Percentiles rank a stretch among this genome's conserved stretches.
Evolutionary conservation across 1,140 invertebrate species (phyloP).

Genomic region (Nautilus pompilius): DNA sequence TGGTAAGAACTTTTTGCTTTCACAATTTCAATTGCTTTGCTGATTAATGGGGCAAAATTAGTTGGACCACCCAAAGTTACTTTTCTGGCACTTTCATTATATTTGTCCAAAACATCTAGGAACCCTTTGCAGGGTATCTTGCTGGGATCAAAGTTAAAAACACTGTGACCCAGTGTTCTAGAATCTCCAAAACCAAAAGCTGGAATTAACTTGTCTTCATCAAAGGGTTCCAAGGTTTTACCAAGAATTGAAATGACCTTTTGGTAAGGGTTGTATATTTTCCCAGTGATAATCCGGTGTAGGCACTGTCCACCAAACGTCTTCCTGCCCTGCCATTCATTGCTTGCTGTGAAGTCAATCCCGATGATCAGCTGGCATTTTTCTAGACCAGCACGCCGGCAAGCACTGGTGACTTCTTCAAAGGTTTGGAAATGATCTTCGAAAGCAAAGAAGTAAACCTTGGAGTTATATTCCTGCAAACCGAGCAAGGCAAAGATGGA

Average conservation of each 20-base stretch:
- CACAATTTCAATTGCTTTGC: conserved; percentile 57
- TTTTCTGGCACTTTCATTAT: conserved; percentile 37
- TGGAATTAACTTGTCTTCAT: conserved; percentile 53
- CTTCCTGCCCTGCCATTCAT: conserved; percentile 61
- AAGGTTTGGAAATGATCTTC: conserved; percentile 47
- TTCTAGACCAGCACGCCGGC: conserved; percentile 55
- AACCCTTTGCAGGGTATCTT: conserved; percentile 51
- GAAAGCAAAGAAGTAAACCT: conserved; percentile 36
- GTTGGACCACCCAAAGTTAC: conserved; percentile 58
- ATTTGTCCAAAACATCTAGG: conserved; percentile 53
- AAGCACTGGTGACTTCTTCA: conserved; percentile 49
- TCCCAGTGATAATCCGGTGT: conserved; percentile 47
- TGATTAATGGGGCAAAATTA: conserved; percentile 59
- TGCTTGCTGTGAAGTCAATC: conserved; percentile 61
- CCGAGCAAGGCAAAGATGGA: conserved; percentile 42
- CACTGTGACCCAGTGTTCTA: conserved; percentile 50
- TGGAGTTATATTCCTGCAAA: conserved; percentile 20
- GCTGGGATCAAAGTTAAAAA: conserved; percentile 53
- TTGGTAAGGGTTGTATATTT: conserved; percentile 48
- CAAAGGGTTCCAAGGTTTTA: conserved; percentile 57
- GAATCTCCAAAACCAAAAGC: conserved; percentile 59
- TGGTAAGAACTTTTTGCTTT: conserved; percentile 55
- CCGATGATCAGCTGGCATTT: conserved; percentile 56
- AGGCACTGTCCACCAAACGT: conserved; percentile 56
- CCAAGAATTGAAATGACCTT: conserved; percentile 60